These are phyloP conservation scores for Thunnus thynnus DNA, from an alignment of 2,113 vertebrate species.

Conservation along the genomic window DNA sequence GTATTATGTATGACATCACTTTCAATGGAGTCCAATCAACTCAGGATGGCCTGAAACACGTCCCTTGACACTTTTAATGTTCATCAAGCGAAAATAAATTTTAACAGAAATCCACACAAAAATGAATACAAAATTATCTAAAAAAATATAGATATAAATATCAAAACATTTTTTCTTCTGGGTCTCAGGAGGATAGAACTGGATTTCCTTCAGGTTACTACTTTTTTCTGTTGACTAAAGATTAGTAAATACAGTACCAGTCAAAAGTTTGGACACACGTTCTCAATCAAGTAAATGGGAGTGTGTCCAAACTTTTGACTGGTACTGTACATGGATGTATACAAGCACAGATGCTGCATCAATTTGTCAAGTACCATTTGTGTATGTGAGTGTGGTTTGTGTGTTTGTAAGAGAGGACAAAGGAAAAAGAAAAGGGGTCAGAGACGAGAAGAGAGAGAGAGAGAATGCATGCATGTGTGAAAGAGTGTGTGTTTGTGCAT, in stretches of 20 bases:
- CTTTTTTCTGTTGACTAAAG: slow-evolving; percentile 15
- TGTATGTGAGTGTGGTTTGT: slow-evolving; percentile 18
- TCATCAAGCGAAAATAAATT: too few relatives aligned
- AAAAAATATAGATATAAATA: too few relatives aligned
- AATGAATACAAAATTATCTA: too few relatives aligned
- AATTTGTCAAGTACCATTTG: slow-evolving; percentile 41
- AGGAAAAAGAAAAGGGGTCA: slow-evolving; percentile 29
- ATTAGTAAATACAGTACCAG: slow-evolving; percentile 5
- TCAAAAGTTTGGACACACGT: too few relatives aligned
- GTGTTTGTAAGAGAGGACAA: slow-evolving; percentile 26
- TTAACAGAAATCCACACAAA: too few relatives aligned
- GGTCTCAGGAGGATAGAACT: not conserved
- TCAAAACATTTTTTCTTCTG: too few relatives aligned
- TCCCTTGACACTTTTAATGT: too few relatives aligned
- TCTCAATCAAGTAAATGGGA: too few relatives aligned
- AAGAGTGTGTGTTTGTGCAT: not conserved
- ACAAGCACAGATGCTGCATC: slow-evolving; percentile 20
- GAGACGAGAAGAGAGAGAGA: not conserved
- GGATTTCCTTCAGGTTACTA: slow-evolving; percentile 11
- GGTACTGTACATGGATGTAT: not conserved
- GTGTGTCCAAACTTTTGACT: too few relatives aligned
- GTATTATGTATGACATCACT: too few relatives aligned
- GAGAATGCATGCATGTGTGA: slow-evolving; percentile 1
- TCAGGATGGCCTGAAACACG: too few relatives aligned
- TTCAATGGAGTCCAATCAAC: too few relatives aligned